Conservation (phyloP, 2,888 invertebrate genomes). For the Onchidella celtica region DNA sequence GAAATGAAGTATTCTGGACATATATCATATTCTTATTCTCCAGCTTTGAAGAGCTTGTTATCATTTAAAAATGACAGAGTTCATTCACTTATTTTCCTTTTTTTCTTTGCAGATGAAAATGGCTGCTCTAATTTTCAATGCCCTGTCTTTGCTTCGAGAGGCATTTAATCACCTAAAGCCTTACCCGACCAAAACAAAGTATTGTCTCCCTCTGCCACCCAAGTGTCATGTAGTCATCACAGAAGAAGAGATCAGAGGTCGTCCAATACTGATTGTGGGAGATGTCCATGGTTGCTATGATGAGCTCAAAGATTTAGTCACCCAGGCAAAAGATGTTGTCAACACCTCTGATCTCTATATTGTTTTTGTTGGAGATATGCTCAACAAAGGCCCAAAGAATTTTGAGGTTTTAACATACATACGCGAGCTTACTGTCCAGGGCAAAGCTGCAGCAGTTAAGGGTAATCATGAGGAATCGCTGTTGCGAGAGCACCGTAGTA, state of each 20-base stretch:
- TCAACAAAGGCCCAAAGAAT: constrained; percentile 79
- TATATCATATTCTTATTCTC: too few relatives aligned
- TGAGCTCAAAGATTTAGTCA: constrained; percentile 73
- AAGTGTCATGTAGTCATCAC: constrained; percentile 41
- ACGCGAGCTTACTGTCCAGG: constrained; percentile 11
- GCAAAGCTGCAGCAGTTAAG: constrained; percentile 64
- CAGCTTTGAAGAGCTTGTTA: too few relatives aligned
- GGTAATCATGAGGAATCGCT: constrained; percentile 79
- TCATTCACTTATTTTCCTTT: too few relatives aligned
- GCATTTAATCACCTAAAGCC: not conserved
- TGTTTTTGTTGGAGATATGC: constrained; percentile 77
- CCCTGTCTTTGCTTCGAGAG: constrained; percentile 23
- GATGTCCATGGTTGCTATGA: constrained; percentile 80
- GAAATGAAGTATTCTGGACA: too few relatives aligned
- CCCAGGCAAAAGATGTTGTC: constrained; percentile 54
- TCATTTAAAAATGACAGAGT: too few relatives aligned
- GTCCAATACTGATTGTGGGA: constrained; percentile 76
- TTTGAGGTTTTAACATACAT: constrained; percentile 55
- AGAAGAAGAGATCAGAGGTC: constrained; percentile 48
- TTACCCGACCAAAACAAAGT: constrained; percentile 32
- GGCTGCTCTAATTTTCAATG: constrained; percentile 39
- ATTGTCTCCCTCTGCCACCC: constrained; percentile 43
- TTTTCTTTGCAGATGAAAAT: constrained; percentile 9
- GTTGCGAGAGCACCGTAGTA: constrained; percentile 62
- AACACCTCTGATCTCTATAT: constrained; percentile 60